Evolutionary conservation across 2,888 invertebrate genomes (phyloP).

Genomic region (Eudemis profundana): DNA sequence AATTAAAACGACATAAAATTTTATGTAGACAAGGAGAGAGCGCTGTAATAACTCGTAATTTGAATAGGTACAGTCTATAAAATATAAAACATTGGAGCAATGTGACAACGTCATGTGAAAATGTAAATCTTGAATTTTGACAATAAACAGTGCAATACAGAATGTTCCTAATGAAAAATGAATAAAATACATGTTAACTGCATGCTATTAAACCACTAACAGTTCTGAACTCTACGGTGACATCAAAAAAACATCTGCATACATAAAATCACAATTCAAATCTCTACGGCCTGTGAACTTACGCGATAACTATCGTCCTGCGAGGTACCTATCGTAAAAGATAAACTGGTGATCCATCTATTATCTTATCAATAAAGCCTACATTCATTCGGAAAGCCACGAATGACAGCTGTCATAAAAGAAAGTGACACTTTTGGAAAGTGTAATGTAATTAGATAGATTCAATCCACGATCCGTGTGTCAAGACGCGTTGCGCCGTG

Average conservation of each 20-base stretch:
- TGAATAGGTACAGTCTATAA: not conserved
- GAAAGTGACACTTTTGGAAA: slow-evolving; percentile 26
- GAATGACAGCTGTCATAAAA: slow-evolving; percentile 17
- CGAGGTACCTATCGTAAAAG: no score
- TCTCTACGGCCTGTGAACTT: no score
- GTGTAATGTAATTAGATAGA: slow-evolving; percentile 29
- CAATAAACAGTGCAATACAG: no score
- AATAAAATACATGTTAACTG: no score
- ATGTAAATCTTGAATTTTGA: no score
- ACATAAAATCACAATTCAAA: no score
- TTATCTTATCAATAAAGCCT: not conserved
- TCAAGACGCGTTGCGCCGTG: slow-evolving; percentile 34
- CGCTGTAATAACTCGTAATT: slow-evolving; percentile 27
- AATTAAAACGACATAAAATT: slow-evolving; percentile 46
- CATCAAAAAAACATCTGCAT: no score
- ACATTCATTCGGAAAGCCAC: not conserved
- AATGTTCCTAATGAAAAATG: no score
- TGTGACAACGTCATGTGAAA: not conserved
- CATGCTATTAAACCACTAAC: no score
- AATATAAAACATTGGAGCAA: not conserved
- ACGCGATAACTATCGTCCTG: no score
- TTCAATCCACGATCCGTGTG: slow-evolving; percentile 18
- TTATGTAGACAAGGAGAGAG: slow-evolving; percentile 44
- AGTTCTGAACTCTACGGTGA: no score
- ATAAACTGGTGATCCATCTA: no score